Base-by-base conservation (phyloP, 2,888 invertebrate genomes). In the Acleris holmiana region DNA sequence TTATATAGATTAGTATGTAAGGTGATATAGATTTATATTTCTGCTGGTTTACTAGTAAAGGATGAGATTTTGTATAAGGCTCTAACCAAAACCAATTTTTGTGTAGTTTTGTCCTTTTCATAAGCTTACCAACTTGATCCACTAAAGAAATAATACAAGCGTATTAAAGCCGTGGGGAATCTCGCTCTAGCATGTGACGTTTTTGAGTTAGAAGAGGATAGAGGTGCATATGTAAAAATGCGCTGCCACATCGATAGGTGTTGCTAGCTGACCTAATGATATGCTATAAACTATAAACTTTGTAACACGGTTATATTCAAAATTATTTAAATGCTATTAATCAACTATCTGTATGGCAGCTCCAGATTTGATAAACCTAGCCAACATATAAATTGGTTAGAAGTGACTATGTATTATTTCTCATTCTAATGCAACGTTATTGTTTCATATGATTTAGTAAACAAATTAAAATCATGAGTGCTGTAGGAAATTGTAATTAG, bases 1-100 rank as follows among this genome's bases (percentile, higher is more conserved):
- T 50, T 50, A 23, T 50, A 6, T 50, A 50, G 23, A 8, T 17
- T 49, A 58, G 46, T 19, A 17, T 58, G 25, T 57, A 49, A 50
- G 19, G n/a, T 25, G 41, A 53, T 41, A 21, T 49, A 58, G 49
- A 48, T 50, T 56, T 10, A 41, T 59, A 41, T 40, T 57, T 47
- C 47, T 29, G 29, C 29, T 35, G 56, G 18, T 46, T 57, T 35
- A 19, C 56, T n/a, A 19, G 6, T 35, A 18, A 47, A 53, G 53
- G 40, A 40, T 40, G 29, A 29, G 35, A 51, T 35, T 19, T 53
- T 40, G 19, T 53, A 35, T 40, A 15, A 10, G 18, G 18, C 15
- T 29, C 29, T 29, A 29, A 29, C 29, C 29, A 29, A 8, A 29
- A 29, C 15, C 47, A 47, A 19, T 23, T 10, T 35, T 13, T 2